Evolutionary conservation across 1,140 invertebrate species (phyloP).

Genomic region (Atopsyche davidsoni): DNA sequence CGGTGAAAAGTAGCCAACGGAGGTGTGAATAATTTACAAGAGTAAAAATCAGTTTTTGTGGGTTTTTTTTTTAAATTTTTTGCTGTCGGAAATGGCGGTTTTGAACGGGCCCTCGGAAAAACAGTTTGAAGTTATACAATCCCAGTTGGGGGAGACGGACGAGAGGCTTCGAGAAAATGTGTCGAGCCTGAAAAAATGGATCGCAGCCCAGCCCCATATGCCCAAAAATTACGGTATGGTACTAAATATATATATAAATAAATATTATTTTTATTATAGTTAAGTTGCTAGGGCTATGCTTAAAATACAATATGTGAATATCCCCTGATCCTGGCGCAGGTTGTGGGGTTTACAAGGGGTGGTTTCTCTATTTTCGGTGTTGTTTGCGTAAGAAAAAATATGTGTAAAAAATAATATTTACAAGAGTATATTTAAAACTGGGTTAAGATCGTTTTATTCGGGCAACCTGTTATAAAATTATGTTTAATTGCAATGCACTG

Average conservation of each 20-base stretch:
- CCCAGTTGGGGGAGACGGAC: not conserved
- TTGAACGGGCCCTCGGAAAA: not conserved
- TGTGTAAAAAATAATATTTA: too few relatives aligned
- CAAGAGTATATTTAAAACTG: too few relatives aligned
- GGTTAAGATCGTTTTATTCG: too few relatives aligned
- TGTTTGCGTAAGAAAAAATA: too few relatives aligned
- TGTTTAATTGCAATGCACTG: too few relatives aligned
- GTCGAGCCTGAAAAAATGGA: not conserved
- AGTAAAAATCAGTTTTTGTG: not conserved
- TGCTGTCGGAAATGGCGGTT: not conserved
- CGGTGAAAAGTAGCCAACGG: too few relatives aligned
- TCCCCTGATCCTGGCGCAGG: too few relatives aligned
- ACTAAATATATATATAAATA: not conserved
- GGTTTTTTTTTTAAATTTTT: not conserved
- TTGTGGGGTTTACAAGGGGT: too few relatives aligned
- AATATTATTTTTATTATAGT: not conserved
- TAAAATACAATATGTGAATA: too few relatives aligned
- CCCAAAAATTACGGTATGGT: not conserved
- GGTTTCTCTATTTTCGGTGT: too few relatives aligned
- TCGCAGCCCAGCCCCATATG: not conserved
- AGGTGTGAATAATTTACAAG: too few relatives aligned
- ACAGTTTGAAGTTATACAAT: not conserved
- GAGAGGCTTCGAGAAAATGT: not conserved
- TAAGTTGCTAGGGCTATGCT: slow-evolving; percentile 37
- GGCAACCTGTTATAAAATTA: too few relatives aligned